Evolutionary conservation across 1,140 invertebrate genomes (phyloP).

Genomic region (Melitaea cinxia): DNA sequence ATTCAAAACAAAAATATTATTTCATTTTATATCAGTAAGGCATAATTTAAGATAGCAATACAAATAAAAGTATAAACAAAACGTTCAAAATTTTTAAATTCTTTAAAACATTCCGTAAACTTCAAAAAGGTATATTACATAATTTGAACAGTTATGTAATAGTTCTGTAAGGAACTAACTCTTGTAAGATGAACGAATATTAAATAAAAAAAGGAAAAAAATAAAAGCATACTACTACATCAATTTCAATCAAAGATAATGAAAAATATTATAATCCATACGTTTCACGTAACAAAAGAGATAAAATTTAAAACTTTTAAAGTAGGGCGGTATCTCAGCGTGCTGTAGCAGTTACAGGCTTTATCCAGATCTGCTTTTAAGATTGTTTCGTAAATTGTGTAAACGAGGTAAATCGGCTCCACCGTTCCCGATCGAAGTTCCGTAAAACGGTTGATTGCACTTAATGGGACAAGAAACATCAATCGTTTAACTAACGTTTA

Average conservation of each 20-base stretch:
- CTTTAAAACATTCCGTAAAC: too few relatives aligned
- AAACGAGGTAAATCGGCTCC: slow-evolving; percentile 31
- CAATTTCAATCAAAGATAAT: too few relatives aligned
- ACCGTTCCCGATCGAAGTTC: slow-evolving; percentile 20
- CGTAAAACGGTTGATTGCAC: slow-evolving; percentile 21
- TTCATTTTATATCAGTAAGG: too few relatives aligned
- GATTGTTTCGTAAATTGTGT: slow-evolving; percentile 50
- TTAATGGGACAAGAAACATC: slow-evolving; percentile 28
- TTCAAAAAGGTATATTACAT: too few relatives aligned
- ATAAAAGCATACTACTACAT: neutral
- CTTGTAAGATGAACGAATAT: too few relatives aligned
- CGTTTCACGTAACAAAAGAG: neutral
- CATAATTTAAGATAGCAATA: too few relatives aligned
- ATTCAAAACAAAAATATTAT: too few relatives aligned
- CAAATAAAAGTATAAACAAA: too few relatives aligned
- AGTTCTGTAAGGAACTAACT: too few relatives aligned
- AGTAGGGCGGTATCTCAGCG: slow-evolving; percentile 1
- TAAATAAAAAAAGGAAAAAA: too few relatives aligned
- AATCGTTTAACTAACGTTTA: neutral
- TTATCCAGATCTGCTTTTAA: slow-evolving; percentile 47
- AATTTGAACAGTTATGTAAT: too few relatives aligned
- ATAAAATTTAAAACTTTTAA: slow-evolving; percentile 1
- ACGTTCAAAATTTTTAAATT: too few relatives aligned
- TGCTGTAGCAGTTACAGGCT: slow-evolving; percentile 39
- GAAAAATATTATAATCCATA: neutral